Percentiles rank a stretch among this genome's conserved stretches.
These are phyloP conservation scores for Pogonomyrmex californicus DNA, from an alignment of 1,140 invertebrate species.

Conservation along the genomic window DNA sequence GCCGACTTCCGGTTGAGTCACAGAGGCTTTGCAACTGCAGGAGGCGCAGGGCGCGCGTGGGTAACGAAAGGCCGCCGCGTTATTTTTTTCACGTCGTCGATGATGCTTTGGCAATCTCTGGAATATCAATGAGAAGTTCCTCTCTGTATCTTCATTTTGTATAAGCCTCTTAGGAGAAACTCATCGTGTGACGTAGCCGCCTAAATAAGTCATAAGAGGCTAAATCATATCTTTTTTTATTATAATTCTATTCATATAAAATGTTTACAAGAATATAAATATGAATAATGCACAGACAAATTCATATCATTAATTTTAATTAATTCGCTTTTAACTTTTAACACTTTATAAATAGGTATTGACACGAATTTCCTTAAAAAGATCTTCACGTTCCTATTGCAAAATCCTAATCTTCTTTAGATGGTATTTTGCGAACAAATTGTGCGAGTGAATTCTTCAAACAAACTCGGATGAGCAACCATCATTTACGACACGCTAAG, in stretches of 20 bases:
- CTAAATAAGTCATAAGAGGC: neutral
- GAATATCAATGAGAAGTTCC: slow-evolving; percentile 49
- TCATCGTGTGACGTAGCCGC: neutral
- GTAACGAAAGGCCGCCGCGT: slow-evolving; percentile 64
- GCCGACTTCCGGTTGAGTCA: slow-evolving; percentile 76
- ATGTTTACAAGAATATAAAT: neutral
- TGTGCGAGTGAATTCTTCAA: slow-evolving; percentile 19
- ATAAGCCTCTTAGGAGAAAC: neutral
- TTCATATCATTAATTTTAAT: neutral
- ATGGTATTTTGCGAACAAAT: slow-evolving; percentile 1
- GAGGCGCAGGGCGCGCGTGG: slow-evolving; percentile 69
- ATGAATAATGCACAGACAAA: neutral
- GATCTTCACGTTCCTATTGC: neutral
- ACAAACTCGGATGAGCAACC: slow-evolving; percentile 36
- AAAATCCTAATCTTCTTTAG: slow-evolving; percentile 6
- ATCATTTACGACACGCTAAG: slow-evolving; percentile 4
- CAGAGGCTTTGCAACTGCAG: slow-evolving; percentile 58
- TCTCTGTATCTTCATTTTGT: slow-evolving; percentile 23
- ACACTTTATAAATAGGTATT: neutral
- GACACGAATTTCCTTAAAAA: neutral
- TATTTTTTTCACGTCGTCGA: slow-evolving; percentile 42
- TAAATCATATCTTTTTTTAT: neutral
- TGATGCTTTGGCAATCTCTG: slow-evolving; percentile 48
- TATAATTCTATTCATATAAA: neutral
- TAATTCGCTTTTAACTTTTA: neutral